These are phyloP conservation scores for Leucopsar rothschildi DNA, from an alignment of 2,113 vertebrate species.

Conservation along the genomic window DNA sequence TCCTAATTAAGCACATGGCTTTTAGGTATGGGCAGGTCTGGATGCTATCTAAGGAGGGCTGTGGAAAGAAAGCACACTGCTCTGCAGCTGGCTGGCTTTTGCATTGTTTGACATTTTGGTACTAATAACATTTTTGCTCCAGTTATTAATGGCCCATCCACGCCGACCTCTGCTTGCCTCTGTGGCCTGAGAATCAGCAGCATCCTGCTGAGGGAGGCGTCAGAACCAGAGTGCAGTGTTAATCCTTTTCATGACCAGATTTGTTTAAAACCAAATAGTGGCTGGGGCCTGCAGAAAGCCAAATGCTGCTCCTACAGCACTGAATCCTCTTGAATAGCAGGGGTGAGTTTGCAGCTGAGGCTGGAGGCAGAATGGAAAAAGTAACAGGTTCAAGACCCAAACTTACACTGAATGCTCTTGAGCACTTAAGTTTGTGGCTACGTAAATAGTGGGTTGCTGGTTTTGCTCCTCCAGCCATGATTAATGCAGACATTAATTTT, in stretches of 20 bases:
- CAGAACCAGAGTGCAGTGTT: not conserved
- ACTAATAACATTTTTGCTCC: not conserved
- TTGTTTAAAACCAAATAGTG: not conserved
- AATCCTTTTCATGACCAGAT: not conserved
- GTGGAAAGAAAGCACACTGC: not conserved
- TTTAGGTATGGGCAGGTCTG: not conserved
- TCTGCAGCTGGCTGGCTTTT: not conserved
- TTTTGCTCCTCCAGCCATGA: not conserved
- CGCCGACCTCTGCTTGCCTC: not conserved
- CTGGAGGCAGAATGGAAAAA: not conserved
- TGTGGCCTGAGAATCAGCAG: not conserved
- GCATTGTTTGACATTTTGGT: not conserved
- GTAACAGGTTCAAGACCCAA: not conserved
- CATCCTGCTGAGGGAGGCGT: accelerated
- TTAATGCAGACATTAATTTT: not conserved
- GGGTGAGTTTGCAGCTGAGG: not conserved
- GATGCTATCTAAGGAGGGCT: not conserved
- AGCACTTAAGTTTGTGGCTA: not conserved
- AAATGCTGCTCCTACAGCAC: not conserved
- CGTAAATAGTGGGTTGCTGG: not conserved
- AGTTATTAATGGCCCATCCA: not conserved
- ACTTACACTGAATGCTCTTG: not conserved
- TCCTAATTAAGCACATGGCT: not conserved
- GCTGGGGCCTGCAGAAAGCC: not conserved
- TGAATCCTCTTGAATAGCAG: not conserved